A percentile compares a stretch with the other conserved stretches of the same genome.
Evolutionary conservation across 2,113 vertebrate species (phyloP).

Genomic region (Cyphomyrus discorhynchus): DNA sequence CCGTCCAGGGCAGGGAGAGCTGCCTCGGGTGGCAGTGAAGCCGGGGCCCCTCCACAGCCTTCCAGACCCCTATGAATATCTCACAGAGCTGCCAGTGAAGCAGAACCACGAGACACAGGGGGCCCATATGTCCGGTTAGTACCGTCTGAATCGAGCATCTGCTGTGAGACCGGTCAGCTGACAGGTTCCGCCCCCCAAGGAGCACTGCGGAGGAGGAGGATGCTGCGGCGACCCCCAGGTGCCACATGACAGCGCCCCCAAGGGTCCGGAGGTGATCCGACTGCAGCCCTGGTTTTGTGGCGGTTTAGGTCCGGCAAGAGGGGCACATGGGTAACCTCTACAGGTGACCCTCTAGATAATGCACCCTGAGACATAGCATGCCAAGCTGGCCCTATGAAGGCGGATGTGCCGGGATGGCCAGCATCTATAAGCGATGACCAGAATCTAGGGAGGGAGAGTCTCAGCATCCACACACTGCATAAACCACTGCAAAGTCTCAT

Average conservation of each 20-base stretch:
- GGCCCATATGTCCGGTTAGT: conserved; percentile 15
- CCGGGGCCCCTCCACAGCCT: neutral
- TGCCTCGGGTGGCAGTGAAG: neutral
- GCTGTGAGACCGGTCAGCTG: neutral
- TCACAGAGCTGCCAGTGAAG: neutral
- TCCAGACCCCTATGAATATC: conserved; percentile 6
- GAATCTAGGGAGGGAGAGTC: neutral
- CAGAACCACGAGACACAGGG: conserved; percentile 1
- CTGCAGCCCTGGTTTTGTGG: neutral
- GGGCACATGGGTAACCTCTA: neutral
- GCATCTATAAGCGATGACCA: neutral
- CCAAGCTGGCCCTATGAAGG: neutral
- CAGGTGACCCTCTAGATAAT: neutral
- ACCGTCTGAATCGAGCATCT: conserved; percentile 4
- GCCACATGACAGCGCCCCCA: neutral
- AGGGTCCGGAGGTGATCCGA: neutral
- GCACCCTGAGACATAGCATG: neutral
- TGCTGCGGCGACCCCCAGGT: neutral
- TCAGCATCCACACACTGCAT: neutral
- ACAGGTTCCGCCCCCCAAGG: neutral
- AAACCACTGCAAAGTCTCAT: neutral
- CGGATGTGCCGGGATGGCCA: neutral
- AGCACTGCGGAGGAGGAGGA: neutral
- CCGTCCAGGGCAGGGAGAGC: neutral
- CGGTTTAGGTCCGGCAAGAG: neutral